These are phyloP conservation scores for Phaedon cochleariae DNA, from an alignment of 2,888 invertebrate genomes.

Conservation along the genomic window DNA sequence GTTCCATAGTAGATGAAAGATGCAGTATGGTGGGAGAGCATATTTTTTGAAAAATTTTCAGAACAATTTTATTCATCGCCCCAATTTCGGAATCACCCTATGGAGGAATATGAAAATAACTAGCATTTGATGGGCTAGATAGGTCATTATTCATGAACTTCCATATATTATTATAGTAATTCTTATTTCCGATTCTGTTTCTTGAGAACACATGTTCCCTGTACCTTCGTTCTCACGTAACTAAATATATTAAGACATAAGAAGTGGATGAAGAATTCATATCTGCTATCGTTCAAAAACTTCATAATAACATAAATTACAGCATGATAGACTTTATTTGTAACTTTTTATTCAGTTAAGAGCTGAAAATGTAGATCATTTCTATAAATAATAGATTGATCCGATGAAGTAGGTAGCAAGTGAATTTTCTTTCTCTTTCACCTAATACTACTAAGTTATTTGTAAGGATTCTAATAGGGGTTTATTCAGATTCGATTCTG, in stretches of 20 bases:
- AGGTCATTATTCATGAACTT: neutral
- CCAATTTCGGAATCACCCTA: too few relatives aligned
- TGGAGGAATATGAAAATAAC: too few relatives aligned
- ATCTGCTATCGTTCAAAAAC: conserved; percentile 21
- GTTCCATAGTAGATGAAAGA: too few relatives aligned
- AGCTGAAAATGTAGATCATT: conserved; percentile 10
- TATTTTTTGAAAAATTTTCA: too few relatives aligned
- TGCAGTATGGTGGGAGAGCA: too few relatives aligned
- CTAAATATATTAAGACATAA: conserved; percentile 28
- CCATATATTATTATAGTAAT: neutral
- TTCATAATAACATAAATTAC: conserved; percentile 25
- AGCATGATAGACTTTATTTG: conserved; percentile 17
- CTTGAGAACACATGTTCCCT: conserved; percentile 45
- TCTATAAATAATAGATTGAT: conserved; percentile 17
- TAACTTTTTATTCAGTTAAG: conserved; percentile 17
- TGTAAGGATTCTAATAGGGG: conserved; percentile 43
- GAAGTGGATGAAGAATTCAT: conserved; percentile 28
- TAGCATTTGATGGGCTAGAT: too few relatives aligned
- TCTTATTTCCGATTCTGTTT: conserved; percentile 48
- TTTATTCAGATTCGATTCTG: conserved; percentile 47
- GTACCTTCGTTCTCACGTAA: conserved; percentile 21
- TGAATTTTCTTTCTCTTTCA: conserved; percentile 28
- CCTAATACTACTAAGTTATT: conserved; percentile 29
- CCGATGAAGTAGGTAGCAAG: conserved; percentile 12
- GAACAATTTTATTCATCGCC: too few relatives aligned